phyloP scores from a whole-genome alignment of 2,113 vertebrate species.

The Mormyrus iriodes region DNA sequence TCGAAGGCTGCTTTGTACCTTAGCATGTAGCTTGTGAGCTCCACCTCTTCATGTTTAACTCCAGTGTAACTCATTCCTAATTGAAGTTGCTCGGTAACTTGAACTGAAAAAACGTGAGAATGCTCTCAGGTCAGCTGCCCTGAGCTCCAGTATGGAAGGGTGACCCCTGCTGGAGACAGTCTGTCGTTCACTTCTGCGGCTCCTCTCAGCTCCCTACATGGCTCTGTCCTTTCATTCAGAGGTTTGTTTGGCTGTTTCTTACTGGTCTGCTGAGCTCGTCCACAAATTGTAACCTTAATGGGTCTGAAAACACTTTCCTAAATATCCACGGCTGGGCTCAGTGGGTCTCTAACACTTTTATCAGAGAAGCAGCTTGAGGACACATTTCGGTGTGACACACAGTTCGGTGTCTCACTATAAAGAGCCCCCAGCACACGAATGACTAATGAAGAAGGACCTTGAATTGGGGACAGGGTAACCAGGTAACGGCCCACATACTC shows the following conservation, averaged over 20 bases:
- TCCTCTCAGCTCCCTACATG: background rate
- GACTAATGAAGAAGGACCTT: slow-evolving; percentile 32
- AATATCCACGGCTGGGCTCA: background rate
- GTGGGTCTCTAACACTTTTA: background rate
- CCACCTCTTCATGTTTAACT: background rate
- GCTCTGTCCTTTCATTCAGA: background rate
- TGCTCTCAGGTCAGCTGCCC: background rate
- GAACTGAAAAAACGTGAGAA: background rate
- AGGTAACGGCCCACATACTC: slow-evolving; percentile 43
- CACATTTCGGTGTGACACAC: slow-evolving; percentile 14
- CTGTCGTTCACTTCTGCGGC: background rate
- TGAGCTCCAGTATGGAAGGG: background rate
- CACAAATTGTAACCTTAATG: background rate
- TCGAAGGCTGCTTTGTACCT: background rate
- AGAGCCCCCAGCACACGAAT: slow-evolving; percentile 16
- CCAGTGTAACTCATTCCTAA: background rate
- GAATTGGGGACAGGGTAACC: slow-evolving; percentile 35
- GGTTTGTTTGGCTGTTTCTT: background rate
- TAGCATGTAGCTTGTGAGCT: background rate
- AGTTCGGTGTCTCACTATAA: background rate
- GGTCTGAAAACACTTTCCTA: background rate
- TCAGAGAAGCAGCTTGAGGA: slow-evolving; percentile 10
- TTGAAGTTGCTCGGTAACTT: background rate
- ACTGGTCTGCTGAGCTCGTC: background rate
- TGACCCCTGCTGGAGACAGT: background rate